Percentiles rank a stretch among this genome's conserved stretches.
phyloP scores from a whole-genome alignment of 2,113 vertebrate genomes.

The Oncorhynchus keta region DNA sequence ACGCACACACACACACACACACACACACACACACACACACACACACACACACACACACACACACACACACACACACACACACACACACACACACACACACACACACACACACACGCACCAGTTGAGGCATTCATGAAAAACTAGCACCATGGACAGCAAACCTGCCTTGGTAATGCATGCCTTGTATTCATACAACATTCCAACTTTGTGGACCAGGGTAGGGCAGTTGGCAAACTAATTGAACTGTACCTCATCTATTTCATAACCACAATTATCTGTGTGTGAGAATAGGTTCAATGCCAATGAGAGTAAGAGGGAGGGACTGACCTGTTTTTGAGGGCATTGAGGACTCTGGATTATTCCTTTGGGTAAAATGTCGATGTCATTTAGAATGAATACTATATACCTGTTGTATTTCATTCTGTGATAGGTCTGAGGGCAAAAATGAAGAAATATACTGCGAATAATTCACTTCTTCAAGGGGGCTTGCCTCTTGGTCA shows the following conservation, averaged over 20 bases:
- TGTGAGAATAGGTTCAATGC: too few species aligned
- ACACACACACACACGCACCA: background rate
- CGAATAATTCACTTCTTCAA: slow-evolving; percentile 14
- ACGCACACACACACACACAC: background rate
- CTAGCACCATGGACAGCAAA: too few species aligned
- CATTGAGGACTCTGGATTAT: background rate
- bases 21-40: too few species aligned
- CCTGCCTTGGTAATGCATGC: too few species aligned
- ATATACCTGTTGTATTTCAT: background rate
- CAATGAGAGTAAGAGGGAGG: background rate
- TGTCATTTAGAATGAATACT: background rate
- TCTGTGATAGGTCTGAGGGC: background rate
- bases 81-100: background rate
- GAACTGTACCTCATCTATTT: too few species aligned
- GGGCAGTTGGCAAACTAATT: too few species aligned
- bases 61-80: background rate
- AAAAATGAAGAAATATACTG: background rate
- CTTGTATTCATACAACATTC: too few species aligned
- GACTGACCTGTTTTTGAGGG: background rate
- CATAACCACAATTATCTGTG: too few species aligned
- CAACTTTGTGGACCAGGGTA: too few species aligned
- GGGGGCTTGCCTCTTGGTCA: slow-evolving; percentile 29
- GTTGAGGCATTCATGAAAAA: too few species aligned
- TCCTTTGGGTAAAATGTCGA: background rate
- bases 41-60: background rate